These are phyloP conservation scores for Agelaius phoeniceus DNA, from an alignment of 2,113 vertebrate species.

Conservation along the genomic window DNA sequence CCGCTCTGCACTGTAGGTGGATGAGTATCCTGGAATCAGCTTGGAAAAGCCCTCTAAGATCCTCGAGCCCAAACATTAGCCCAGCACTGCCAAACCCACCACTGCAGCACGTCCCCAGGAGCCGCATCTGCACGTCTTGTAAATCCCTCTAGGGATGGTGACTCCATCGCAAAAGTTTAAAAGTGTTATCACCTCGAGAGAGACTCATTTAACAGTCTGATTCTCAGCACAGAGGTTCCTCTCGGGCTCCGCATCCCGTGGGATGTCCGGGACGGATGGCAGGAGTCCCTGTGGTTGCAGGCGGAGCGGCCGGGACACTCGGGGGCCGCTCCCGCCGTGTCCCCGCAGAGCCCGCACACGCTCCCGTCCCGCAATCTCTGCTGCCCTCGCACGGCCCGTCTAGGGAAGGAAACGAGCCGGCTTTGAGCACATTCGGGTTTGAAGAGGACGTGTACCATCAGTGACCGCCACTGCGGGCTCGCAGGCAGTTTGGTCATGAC, in stretches of 20 bases:
- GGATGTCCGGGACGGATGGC: not conserved
- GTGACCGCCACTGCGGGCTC: not conserved
- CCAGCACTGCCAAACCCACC: not conserved
- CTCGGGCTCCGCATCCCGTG: accelerated
- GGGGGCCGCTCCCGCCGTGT: not conserved
- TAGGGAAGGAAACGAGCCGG: not conserved
- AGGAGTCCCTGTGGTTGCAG: not conserved
- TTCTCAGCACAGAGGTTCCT: accelerated
- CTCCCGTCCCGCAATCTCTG: slow-evolving; percentile 4
- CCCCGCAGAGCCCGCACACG: not conserved
- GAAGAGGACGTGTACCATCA: accelerated
- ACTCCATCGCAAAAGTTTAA: not conserved
- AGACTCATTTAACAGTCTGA: accelerated
- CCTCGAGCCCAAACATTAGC: not conserved
- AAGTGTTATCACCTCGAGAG: not conserved
- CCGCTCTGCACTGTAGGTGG: accelerated
- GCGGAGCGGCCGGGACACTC: not conserved
- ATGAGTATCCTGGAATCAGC: not conserved
- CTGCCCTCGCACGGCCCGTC: slow-evolving; percentile 27
- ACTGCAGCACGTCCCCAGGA: not conserved
- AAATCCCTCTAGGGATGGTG: not conserved
- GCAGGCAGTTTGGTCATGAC: not conserved
- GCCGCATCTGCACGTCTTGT: not conserved
- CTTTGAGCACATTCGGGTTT: accelerated
- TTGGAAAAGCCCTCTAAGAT: not conserved